Conservation (phyloP, 2,797 vertebrate genomes). For the Tapera naevia region DNA sequence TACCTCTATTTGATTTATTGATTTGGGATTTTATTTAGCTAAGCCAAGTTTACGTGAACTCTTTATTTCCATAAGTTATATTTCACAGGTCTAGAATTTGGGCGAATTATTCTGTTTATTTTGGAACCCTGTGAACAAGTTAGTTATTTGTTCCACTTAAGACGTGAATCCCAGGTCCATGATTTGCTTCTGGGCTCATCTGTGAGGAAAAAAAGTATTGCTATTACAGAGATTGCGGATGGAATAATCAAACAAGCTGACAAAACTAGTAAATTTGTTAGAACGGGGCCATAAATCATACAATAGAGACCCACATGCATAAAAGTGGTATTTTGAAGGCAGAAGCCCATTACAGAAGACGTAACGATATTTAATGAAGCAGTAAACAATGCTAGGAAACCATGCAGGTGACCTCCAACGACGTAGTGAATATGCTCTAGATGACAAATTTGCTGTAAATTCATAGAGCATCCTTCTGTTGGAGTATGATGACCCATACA, state of each 20-base stretch:
- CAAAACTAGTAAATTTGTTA: neutral
- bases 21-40: neutral
- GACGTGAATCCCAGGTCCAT: neutral
- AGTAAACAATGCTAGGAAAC: neutral
- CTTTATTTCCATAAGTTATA: neutral
- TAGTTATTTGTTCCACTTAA: neutral
- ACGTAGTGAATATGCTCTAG: neutral
- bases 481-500: neutral
- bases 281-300: fast-evolving
- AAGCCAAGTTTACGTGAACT: neutral
- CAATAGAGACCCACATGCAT: neutral
- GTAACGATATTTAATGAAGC: neutral
- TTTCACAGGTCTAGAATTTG: neutral
- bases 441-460: neutral
- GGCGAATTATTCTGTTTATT: neutral
- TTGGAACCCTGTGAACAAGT: neutral
- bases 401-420: neutral
- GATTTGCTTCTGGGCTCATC: neutral
- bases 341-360: neutral
- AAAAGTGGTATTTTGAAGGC: neutral
- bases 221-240: neutral
- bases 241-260: neutral
- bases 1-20: neutral
- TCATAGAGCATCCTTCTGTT: neutral
- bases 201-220: neutral